These are phyloP conservation scores for Heterodera filipjevi DNA, from an alignment of 2,888 invertebrate genomes.

Conservation along the genomic window DNA sequence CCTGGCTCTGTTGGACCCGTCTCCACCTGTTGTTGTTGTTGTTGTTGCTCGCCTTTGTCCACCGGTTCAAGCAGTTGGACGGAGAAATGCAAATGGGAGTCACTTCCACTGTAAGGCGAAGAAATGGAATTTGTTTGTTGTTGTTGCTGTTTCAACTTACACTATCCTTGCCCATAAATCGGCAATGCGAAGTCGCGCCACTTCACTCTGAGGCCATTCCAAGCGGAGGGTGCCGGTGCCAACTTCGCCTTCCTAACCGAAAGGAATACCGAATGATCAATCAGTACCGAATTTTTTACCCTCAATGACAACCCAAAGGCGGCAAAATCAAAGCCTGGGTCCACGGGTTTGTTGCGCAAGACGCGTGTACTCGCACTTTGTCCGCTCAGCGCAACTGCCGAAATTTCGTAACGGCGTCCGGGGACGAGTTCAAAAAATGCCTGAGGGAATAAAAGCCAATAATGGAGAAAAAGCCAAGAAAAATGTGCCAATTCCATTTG, in stretches of 20 bases:
- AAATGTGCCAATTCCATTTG: background rate
- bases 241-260: conserved; percentile 26
- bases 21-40: conserved; percentile 38
- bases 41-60: background rate
- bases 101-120: conserved; percentile 41
- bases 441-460: too few relatives aligned
- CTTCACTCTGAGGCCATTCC: conserved; percentile 59
- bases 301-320: conserved; percentile 56
- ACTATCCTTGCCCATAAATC: conserved; percentile 62
- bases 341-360: conserved; percentile 56
- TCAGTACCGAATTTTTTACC: conserved; percentile 9
- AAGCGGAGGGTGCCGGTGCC: conserved; percentile 51
- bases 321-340: conserved; percentile 61
- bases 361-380: conserved; percentile 50
- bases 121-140: background rate
- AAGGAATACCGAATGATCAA: background rate
- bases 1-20: conserved; percentile 35
- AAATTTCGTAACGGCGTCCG: conserved; percentile 46
- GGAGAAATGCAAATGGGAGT: conserved; percentile 54
- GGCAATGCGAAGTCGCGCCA: conserved; percentile 46
- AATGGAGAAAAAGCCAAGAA: too few relatives aligned
- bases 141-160: background rate
- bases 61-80: conserved; percentile 44
- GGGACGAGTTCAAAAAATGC: conserved; percentile 42
- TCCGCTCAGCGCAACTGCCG: conserved; percentile 45